Percentiles rank a stretch among this genome's conserved stretches.
phyloP scores from a whole-genome alignment of 2,797 vertebrate species.

The Aulostomus chinensis region DNA sequence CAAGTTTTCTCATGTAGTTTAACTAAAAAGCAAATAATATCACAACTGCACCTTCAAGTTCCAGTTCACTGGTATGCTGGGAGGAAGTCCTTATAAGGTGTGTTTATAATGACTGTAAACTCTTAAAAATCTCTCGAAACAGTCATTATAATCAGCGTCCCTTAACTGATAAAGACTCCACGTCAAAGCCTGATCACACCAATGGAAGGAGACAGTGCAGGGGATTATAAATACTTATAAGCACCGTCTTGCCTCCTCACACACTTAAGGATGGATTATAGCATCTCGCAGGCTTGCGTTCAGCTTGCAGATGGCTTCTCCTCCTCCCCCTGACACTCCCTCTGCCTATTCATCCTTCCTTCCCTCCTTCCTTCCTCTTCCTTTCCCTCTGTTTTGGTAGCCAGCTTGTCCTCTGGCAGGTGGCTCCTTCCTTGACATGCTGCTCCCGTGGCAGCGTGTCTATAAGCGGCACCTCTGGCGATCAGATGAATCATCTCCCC shows the following conservation, averaged over 20 bases:
- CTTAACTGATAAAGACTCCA: constrained; percentile 30
- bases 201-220: constrained; percentile 58
- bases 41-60: too few species aligned
- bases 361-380: constrained; percentile 14
- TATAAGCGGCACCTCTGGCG: constrained; percentile 35
- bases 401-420: constrained; percentile 45
- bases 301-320: constrained; percentile 62
- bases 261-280: constrained; percentile 70
- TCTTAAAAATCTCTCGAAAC: constrained; percentile 26
- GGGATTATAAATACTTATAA: constrained; percentile 66
- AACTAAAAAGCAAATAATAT: background rate
- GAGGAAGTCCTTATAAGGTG: too few species aligned
- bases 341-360: constrained; percentile 35
- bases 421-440: constrained; percentile 29
- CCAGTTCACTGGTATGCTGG: too few species aligned
- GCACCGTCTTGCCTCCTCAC: constrained; percentile 42
- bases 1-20: too few species aligned
- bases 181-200: constrained; percentile 48
- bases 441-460: constrained; percentile 14
- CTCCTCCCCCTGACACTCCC: constrained; percentile 42
- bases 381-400: background rate
- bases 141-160: constrained; percentile 5
- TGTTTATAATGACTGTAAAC: constrained; percentile 18
- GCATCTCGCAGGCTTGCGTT: constrained; percentile 44
- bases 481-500: constrained; percentile 44